Conservation (phyloP, 2,888 invertebrate genomes). For the Drosophila hawaiiensis region DNA sequence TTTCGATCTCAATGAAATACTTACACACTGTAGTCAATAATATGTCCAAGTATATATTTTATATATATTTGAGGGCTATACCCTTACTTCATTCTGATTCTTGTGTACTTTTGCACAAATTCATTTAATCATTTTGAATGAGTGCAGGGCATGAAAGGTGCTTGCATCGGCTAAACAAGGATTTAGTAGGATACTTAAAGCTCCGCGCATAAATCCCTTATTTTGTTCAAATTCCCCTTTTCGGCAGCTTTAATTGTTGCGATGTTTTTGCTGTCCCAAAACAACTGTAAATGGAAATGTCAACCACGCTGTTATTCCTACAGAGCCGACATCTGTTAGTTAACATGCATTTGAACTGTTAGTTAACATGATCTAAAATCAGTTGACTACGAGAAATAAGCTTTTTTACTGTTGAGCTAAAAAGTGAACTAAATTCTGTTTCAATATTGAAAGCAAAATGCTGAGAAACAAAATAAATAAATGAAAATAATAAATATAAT, state of each 20-base stretch:
- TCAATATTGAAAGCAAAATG: constrained; percentile 22
- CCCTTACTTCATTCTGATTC: not conserved
- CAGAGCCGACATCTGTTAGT: not conserved
- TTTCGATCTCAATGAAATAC: not conserved
- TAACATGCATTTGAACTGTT: not conserved
- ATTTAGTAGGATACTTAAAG: not conserved
- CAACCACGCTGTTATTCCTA: not conserved
- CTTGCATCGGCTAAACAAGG: not conserved
- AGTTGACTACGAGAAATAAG: not conserved
- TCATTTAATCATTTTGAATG: not conserved
- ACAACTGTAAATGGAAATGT: not conserved
- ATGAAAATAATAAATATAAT: too few relatives aligned
- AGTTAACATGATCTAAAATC: not conserved
- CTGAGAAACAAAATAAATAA: not conserved
- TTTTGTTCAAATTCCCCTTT: not conserved
- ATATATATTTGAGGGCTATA: not conserved
- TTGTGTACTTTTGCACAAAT: not conserved
- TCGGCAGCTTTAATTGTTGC: not conserved
- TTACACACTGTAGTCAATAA: not conserved
- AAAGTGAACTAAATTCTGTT: constrained; percentile 3
- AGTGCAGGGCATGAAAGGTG: not conserved
- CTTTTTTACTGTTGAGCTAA: not conserved
- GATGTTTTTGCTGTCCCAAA: not conserved
- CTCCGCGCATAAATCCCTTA: not conserved
- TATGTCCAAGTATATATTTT: not conserved